Base-by-base conservation (phyloP, 2,888 invertebrate genomes). In the Leptura quadrifasciata region DNA sequence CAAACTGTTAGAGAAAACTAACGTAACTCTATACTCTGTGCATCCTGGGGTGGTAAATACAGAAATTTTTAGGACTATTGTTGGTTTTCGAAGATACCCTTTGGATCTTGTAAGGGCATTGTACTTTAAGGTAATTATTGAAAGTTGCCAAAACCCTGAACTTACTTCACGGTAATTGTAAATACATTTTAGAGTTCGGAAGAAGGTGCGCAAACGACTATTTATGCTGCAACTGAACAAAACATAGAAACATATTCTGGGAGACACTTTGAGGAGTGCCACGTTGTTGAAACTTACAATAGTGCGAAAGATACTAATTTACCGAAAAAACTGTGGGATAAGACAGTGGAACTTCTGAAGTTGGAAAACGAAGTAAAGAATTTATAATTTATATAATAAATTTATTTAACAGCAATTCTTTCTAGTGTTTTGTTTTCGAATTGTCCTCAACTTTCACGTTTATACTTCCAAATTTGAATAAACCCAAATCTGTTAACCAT, bases 21-120 rank as follows among this genome's bases (percentile, higher is more conserved):
- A 78, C 12, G 82, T 86, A 0, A 83, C 81, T 4, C 80, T 80
- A 2, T 85, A 85, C 68, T 80, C 82, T 6, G 55, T 85, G 12
- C 86, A 87, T 80, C 27, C 27, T 31, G 87, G 86, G 47, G 82
- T 75, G 8, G 81, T 85, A 8, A 12, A 24, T 18, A 82, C 83
- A 1, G 76, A 82, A 4, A 79, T 83, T 18, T 78, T 77, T 20
- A 78, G 80, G 72, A 39, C 12, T n/a, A 6, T 80, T 10, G 72
- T 18, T 17, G 80, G 79, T 9, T 67, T 70, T 21, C 57, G 73
- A 18, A 75, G 63, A 35, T 9, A 15, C 4, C 4, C 24, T 81
- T 39, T 78, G 12, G 57, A 79, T 2, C n/a, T 79, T 18, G 63
- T 81, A 9, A 71, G 75, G n/a, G 74, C 65, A 18, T 31, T 77